These are phyloP conservation scores for Prionailurus bengalensis DNA, from an alignment of 2,113 vertebrate genomes.

Conservation along the genomic window DNA sequence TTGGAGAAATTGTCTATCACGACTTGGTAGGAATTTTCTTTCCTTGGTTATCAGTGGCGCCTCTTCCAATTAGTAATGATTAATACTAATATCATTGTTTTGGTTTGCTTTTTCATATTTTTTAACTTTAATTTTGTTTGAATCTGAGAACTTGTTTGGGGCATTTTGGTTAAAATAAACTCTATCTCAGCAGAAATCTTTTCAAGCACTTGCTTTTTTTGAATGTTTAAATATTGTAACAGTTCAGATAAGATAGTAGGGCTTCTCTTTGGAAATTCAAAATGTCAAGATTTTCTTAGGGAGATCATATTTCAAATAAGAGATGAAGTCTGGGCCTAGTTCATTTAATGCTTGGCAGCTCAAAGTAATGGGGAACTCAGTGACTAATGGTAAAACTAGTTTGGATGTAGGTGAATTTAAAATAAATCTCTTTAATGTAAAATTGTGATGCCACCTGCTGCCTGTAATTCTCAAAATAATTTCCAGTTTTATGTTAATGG, in stretches of 20 bases:
- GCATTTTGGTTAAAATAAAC: not conserved
- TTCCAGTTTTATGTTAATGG: constrained; percentile 6
- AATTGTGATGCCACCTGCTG: not conserved
- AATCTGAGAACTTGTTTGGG: not conserved
- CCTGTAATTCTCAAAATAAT: not conserved
- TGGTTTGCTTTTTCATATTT: not conserved
- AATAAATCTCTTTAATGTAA: not conserved
- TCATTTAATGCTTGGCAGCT: not conserved
- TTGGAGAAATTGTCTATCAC: not conserved
- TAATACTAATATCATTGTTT: not conserved
- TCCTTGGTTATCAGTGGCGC: not conserved
- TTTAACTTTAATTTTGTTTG: not conserved
- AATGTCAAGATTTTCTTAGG: constrained; percentile 15
- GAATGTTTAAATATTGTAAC: not conserved
- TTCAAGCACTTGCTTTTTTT: not conserved
- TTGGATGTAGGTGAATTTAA: not conserved
- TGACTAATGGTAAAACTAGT: not conserved
- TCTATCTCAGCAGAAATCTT: not conserved
- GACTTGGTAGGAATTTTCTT: not conserved
- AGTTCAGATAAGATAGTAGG: not conserved
- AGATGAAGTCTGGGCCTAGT: not conserved
- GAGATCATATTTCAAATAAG: constrained; percentile 6
- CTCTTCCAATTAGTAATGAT: not conserved
- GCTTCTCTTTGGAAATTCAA: constrained; percentile 40
- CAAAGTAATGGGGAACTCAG: not conserved